Conservation (phyloP, 2,113 vertebrate genomes). For the Psilopsiagon aurifrons region DNA sequence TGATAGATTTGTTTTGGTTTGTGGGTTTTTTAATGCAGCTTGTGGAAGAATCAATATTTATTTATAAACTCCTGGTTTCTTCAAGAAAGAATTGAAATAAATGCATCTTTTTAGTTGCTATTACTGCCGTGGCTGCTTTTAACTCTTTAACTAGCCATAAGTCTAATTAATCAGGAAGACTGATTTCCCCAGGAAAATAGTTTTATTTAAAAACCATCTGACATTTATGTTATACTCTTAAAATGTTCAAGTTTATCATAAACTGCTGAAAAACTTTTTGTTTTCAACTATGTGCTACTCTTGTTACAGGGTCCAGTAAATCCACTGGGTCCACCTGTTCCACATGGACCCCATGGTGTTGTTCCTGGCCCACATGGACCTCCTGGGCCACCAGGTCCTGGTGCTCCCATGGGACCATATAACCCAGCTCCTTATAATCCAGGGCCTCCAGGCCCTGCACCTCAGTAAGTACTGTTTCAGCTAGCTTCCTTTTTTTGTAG, state of each 20-base stretch:
- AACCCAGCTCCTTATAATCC: slow-evolving; percentile 96
- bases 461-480: slow-evolving; percentile 84
- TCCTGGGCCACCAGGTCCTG: slow-evolving; percentile 91
- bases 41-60: fast-evolving
- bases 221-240: neutral
- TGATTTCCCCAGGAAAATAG: neutral
- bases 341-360: slow-evolving; percentile 95
- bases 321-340: slow-evolving; percentile 94
- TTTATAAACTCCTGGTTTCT: neutral
- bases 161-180: neutral
- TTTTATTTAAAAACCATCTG: neutral
- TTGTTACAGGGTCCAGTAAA: slow-evolving; percentile 89
- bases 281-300: neutral
- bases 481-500: neutral
- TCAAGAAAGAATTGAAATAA: neutral
- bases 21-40: neutral
- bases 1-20: neutral
- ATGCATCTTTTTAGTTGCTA: neutral
- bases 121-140: neutral
- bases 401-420: slow-evolving; percentile 95
- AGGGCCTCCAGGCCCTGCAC: slow-evolving; percentile 91
- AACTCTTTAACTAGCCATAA: neutral
- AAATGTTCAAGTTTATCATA: neutral
- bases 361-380: slow-evolving; percentile 90
- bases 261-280: neutral